Conservation (phyloP, 2,888 invertebrate species). For the Allolobophora icterica region DNA sequence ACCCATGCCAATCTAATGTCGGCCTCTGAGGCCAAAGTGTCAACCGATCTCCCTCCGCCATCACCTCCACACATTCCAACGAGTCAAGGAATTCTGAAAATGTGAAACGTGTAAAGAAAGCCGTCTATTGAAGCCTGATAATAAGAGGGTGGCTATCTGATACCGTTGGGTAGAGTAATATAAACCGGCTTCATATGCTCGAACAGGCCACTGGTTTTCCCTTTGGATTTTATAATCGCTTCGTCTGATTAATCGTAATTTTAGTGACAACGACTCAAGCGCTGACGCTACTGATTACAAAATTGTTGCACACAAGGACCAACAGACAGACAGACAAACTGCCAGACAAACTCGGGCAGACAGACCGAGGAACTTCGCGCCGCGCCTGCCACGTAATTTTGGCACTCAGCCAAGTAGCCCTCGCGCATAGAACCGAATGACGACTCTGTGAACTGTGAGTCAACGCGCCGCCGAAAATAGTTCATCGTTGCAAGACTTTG, state of each 20-base stretch:
- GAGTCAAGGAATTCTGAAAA: not conserved
- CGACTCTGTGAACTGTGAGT: not conserved
- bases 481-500: slow-evolving; percentile 8
- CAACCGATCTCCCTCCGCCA: not conserved
- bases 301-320: not conserved
- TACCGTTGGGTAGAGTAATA: not conserved
- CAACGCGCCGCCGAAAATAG: not conserved
- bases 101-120: slow-evolving; percentile 17
- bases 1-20: not conserved
- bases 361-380: not conserved
- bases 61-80: not conserved
- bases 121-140: not conserved
- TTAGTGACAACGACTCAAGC: not conserved
- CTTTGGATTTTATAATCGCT: not conserved
- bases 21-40: not conserved
- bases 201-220: not conserved
- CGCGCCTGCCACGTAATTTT: slow-evolving; percentile 6
- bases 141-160: not conserved
- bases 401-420: not conserved
- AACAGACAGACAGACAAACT: not conserved
- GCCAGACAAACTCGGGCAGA: not conserved
- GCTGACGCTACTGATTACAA: not conserved
- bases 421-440: not conserved
- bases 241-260: not conserved
- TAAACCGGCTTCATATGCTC: not conserved